Base-by-base conservation (phyloP, 2,888 invertebrate genomes). In the Brachylomia viminalis region DNA sequence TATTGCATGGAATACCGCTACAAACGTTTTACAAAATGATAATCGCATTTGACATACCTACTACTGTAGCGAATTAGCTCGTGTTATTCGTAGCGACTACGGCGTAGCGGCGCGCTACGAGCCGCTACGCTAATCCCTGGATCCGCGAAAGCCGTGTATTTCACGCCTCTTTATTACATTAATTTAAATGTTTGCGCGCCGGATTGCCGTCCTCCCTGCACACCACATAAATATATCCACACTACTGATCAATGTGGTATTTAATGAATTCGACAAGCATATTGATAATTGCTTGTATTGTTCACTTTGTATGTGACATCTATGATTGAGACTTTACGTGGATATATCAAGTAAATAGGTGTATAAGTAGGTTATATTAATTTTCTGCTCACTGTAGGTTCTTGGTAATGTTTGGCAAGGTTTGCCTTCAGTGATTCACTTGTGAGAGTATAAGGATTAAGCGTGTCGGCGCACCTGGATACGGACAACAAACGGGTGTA, bases 141-240 rank as follows among this genome's bases (percentile, higher is more conserved):
- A 93, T 93, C 92, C 92, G 90, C 92, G 86, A 92, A 93, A 94
- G 93, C 95, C 94, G 89, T 91, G 92, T 90, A 92, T 94, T 95
- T 95, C 94, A 94, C 95, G 95, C 92, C 94, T 95, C 94, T 95
- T 95, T 95, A 96, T 95, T 93, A 96, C 96, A 96, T 96, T 96
- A 96, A 96, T 96, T 96, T 95, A 96, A 96, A 96, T 96, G 96
- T 96, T 95, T 95, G 94, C 92, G 90, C 89, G 89, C 87, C 91
- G 92, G 92, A 93, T 93, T 92, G 89, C 89, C 84, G 90, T 90
- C 88, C 92, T 89, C 92, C 92, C 92, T 91, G 82, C 83, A 83
- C 86, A 83, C 83, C 86, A 88, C 87, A 87, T 89, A 91, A 87
- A 92, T 91, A 92, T 91, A 92, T 90, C 88, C 74, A 79, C 75